Conservation (phyloP, 2,797 vertebrate genomes). For the Bufotes viridis region DNA sequence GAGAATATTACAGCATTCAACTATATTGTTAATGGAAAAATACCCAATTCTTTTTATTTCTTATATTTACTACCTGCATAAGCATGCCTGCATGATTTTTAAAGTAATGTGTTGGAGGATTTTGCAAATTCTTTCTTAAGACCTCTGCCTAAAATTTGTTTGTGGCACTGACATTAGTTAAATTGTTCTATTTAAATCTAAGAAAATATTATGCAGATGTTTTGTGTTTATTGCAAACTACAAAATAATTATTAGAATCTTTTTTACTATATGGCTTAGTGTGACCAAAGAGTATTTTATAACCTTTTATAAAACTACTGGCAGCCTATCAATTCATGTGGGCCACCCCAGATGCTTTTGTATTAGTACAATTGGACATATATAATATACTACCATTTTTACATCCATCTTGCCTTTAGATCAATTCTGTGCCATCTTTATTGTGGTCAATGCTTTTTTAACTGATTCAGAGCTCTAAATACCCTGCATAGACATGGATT, state of each 20-base stretch:
- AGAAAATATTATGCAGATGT: background rate
- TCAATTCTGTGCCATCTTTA: no score
- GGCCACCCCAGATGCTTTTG: no score
- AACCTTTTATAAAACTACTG: no score
- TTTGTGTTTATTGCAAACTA: background rate
- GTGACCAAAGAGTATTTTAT: no score
- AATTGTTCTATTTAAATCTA: background rate
- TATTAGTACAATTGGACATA: no score
- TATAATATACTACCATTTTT: no score
- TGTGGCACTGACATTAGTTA: background rate
- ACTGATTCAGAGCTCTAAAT: no score
- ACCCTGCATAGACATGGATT: no score
- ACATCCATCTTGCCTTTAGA: no score
- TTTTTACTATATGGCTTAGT: background rate
- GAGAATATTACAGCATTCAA: background rate
- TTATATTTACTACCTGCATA: background rate
- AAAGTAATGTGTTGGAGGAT: slow-evolving; percentile 8
- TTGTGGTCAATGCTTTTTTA: no score
- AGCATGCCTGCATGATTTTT: background rate
- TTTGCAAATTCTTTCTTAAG: background rate
- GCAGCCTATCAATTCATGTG: no score
- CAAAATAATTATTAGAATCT: background rate
- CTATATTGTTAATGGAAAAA: slow-evolving; percentile 18
- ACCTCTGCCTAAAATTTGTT: slow-evolving; percentile 20
- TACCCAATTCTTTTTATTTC: background rate